These are phyloP conservation scores for Hippocampus guttulatus DNA, from an alignment of 2,113 vertebrate genomes.

Conservation along the genomic window DNA sequence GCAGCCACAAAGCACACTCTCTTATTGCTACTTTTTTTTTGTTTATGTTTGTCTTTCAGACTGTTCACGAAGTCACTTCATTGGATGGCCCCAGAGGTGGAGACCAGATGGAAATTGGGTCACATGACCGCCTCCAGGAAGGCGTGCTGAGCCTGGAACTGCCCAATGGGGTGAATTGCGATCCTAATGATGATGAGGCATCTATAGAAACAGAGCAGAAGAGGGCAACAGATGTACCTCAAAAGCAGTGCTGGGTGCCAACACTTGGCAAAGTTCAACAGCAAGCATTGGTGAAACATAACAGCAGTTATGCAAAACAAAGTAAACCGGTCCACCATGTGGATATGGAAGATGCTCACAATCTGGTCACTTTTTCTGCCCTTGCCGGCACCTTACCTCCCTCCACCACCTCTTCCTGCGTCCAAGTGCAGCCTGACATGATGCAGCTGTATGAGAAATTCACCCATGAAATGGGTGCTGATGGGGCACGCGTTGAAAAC, in stretches of 20 bases:
- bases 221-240: constrained; percentile 64
- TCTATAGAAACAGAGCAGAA: constrained; percentile 64
- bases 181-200: constrained; percentile 63
- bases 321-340: constrained; percentile 60
- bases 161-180: constrained; percentile 82
- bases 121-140: constrained; percentile 90
- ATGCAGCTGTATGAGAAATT: constrained; percentile 86
- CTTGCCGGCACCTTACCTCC: constrained; percentile 81
- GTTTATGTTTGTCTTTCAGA: constrained; percentile 71
- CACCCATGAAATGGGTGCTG: constrained; percentile 82
- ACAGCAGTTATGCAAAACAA: constrained; percentile 26
- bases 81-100: constrained; percentile 97
- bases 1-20: neutral
- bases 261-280: constrained; percentile 66
- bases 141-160: constrained; percentile 80
- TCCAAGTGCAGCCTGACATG: constrained; percentile 59
- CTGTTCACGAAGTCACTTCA: constrained; percentile 78
- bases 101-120: constrained; percentile 98
- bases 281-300: constrained; percentile 55
- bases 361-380: constrained; percentile 89
- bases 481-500: constrained; percentile 42
- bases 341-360: constrained; percentile 85
- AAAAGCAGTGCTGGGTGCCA: constrained; percentile 52
- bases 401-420: constrained; percentile 57
- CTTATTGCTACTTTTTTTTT: constrained; percentile 5